These are phyloP conservation scores for Phyllopteryx taeniolatus DNA, from an alignment of 2,113 vertebrate genomes.

Conservation along the genomic window DNA sequence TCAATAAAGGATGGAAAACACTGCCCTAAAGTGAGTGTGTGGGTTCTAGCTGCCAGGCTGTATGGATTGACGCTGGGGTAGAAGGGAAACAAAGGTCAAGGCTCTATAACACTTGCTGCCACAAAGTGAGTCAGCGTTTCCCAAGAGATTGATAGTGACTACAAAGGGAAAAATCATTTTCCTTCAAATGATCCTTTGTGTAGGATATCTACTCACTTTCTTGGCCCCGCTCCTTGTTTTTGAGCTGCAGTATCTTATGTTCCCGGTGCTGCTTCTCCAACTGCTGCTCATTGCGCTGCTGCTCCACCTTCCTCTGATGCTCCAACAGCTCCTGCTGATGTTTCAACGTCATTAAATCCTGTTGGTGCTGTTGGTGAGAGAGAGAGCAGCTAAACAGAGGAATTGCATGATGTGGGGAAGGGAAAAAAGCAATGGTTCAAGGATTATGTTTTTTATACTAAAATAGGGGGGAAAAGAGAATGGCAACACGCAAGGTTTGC, in stretches of 20 bases:
- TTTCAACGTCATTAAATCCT: conserved; percentile 93
- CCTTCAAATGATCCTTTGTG: background rate
- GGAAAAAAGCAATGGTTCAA: conserved; percentile 1
- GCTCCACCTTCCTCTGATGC: conserved; percentile 94
- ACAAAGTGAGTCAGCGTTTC: conserved; percentile 4
- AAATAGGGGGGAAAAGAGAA: background rate
- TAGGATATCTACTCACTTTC: conserved; percentile 82
- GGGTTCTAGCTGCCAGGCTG: conserved; percentile 37
- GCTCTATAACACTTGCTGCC: conserved; percentile 29
- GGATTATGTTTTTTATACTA: background rate
- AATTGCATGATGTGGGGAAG: background rate
- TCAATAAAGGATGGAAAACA: no score
- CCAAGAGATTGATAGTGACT: background rate
- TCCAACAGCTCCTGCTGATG: conserved; percentile 97
- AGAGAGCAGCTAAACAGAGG: background rate
- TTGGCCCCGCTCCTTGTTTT: conserved; percentile 95
- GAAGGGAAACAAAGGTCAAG: conserved; percentile 5
- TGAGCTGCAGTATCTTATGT: conserved; percentile 91
- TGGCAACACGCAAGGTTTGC: background rate
- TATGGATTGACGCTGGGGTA: no score
- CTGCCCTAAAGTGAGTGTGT: conserved; percentile 10
- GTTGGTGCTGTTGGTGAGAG: conserved; percentile 83
- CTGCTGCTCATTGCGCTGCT: conserved; percentile 91
- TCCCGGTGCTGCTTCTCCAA: conserved; percentile 95
- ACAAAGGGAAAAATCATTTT: background rate